Percentiles rank a stretch among this genome's conserved stretches.
These are phyloP conservation scores for Cyprinodon tularosa DNA, from an alignment of 2,113 vertebrate species.

Conservation along the genomic window DNA sequence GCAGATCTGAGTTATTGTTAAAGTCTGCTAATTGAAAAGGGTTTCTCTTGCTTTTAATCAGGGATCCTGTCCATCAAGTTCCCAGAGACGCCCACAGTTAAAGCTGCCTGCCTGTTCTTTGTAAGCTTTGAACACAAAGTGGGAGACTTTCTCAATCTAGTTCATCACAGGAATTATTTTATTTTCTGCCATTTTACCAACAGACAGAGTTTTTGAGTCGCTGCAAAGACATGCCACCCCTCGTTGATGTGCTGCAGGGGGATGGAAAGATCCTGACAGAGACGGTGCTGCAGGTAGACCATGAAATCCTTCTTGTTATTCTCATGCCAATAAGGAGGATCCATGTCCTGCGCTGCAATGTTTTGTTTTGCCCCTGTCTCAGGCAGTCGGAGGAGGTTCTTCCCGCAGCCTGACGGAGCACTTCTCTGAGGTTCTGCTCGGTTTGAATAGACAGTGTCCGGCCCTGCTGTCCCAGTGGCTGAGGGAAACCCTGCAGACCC, in stretches of 20 bases:
- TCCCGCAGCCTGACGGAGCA: conserved; percentile 89
- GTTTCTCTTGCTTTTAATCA: conserved; percentile 53
- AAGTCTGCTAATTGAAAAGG: neutral
- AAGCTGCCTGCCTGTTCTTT: conserved; percentile 92
- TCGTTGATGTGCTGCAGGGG: conserved; percentile 89
- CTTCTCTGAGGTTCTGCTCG: conserved; percentile 92
- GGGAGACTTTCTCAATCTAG: neutral
- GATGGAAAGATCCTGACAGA: conserved; percentile 90
- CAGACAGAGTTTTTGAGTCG: conserved; percentile 92
- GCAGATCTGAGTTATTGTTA: neutral
- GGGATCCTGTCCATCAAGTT: conserved; percentile 94
- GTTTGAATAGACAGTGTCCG: conserved; percentile 91
- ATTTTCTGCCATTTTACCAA: neutral
- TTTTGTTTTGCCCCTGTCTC: conserved; percentile 6
- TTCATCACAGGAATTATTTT: neutral
- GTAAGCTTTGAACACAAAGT: conserved; percentile 80
- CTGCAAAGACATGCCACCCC: conserved; percentile 84
- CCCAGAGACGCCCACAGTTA: conserved; percentile 92
- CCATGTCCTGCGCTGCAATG: too few relatives aligned
- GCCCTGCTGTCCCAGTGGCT: conserved; percentile 88
- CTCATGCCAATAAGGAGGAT: neutral
- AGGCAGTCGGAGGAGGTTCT: conserved; percentile 89
- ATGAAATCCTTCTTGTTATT: neutral
- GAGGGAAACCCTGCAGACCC: conserved; percentile 87
- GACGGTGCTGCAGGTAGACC: conserved; percentile 89